These are phyloP conservation scores for Cheilosia scutellata DNA, from an alignment of 2,888 invertebrate species.

Conservation along the genomic window DNA sequence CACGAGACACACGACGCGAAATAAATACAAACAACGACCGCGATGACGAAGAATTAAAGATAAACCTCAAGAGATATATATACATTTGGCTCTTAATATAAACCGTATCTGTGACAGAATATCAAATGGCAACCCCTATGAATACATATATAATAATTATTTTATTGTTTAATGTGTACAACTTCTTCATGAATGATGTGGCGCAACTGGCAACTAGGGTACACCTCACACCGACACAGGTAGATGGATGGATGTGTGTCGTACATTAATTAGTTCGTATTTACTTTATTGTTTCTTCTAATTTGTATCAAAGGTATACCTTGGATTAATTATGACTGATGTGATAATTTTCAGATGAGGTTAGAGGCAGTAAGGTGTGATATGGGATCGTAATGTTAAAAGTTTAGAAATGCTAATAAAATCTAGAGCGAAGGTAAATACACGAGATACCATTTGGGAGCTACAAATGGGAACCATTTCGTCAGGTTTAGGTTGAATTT, in stretches of 20 bases:
- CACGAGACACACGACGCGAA: slow-evolving; percentile 18
- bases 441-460: neutral
- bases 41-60: slow-evolving; percentile 3
- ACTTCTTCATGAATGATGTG: slow-evolving; percentile 19
- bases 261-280: slow-evolving; percentile 45
- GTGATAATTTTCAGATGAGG: slow-evolving; percentile 69
- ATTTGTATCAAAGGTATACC: slow-evolving; percentile 46
- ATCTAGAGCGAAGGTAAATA: slow-evolving; percentile 45
- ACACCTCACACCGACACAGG: neutral
- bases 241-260: slow-evolving; percentile 1
- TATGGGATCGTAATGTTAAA: slow-evolving; percentile 28
- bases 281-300: slow-evolving; percentile 55
- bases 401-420: slow-evolving; percentile 43
- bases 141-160: slow-evolving; percentile 25
- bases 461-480: slow-evolving; percentile 2
- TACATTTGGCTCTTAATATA: neutral
- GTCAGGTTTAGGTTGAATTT: slow-evolving; percentile 1
- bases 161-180: slow-evolving; percentile 33
- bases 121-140: slow-evolving; percentile 18
- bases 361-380: slow-evolving; percentile 55
- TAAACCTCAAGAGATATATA: slow-evolving; percentile 21
- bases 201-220: neutral
- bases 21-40: neutral
- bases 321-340: slow-evolving; percentile 67
- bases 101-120: slow-evolving; percentile 16